Percentiles rank a stretch among this genome's conserved stretches.
These are phyloP conservation scores for Oithona nana DNA, from an alignment of 2,888 invertebrate genomes.

Conservation along the genomic window DNA sequence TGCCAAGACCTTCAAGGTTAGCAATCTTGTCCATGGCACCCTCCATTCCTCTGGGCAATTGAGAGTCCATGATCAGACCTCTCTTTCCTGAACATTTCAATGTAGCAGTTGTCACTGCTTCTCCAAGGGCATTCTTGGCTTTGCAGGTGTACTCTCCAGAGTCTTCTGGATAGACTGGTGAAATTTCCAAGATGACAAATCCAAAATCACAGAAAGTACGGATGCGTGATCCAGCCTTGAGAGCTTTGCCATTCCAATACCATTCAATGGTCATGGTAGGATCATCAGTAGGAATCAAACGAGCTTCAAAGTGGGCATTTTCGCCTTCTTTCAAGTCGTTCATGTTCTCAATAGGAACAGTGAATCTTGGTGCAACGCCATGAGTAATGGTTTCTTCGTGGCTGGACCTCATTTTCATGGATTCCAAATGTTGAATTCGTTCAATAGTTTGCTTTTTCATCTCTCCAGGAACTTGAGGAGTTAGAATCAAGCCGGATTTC, in stretches of 20 bases:
- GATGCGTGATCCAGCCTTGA: constrained; percentile 73
- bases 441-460: constrained; percentile 78
- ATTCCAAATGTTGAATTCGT: constrained; percentile 73
- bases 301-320: constrained; percentile 74
- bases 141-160: constrained; percentile 53
- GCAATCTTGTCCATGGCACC: constrained; percentile 82
- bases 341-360: constrained; percentile 65
- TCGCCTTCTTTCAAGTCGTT: constrained; percentile 74
- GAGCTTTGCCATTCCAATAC: constrained; percentile 80
- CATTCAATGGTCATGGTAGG: constrained; percentile 73
- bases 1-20: constrained; percentile 55
- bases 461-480: constrained; percentile 79
- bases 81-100: constrained; percentile 39
- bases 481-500: constrained; percentile 69
- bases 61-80: constrained; percentile 75
- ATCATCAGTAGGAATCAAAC: constrained; percentile 72
- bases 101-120: constrained; percentile 44
- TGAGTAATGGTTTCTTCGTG: constrained; percentile 39
- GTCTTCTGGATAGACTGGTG: constrained; percentile 89
- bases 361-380: constrained; percentile 73
- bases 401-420: constrained; percentile 51
- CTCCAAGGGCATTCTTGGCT: constrained; percentile 69
- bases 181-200: constrained; percentile 88
- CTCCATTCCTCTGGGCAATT: constrained; percentile 79
- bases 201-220: constrained; percentile 96